Evolutionary conservation across 2,797 vertebrate genomes (phyloP).

Genomic region (Acanthornis magna): DNA sequence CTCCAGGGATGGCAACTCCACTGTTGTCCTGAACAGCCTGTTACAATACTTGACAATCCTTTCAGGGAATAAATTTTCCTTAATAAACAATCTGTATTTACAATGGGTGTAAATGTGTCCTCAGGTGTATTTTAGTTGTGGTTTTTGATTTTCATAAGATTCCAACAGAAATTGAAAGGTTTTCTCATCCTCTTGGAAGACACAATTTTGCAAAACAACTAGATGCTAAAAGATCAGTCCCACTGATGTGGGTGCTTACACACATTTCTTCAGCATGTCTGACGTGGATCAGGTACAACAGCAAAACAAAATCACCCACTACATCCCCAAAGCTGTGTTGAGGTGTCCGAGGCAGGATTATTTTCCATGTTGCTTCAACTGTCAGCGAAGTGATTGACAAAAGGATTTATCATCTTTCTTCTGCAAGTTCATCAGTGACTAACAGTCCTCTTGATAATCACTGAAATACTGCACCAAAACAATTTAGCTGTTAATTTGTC

Average conservation of each 20-base stretch:
- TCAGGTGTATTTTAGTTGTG: background rate
- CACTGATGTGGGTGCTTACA: fast-evolving
- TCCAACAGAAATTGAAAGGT: background rate
- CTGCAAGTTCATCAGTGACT: background rate
- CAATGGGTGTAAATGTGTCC: background rate
- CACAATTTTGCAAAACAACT: background rate
- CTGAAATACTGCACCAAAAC: constrained; percentile 39
- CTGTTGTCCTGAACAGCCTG: background rate
- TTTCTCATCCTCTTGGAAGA: background rate
- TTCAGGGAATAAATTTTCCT: background rate
- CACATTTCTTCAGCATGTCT: background rate
- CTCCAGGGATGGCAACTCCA: background rate
- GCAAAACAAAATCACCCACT: background rate
- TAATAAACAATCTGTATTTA: background rate
- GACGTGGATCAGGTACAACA: background rate
- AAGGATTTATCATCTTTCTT: background rate
- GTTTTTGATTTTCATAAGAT: background rate
- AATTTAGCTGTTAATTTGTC: constrained; percentile 49
- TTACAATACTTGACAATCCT: background rate
- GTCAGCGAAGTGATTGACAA: background rate
- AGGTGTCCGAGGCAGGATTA: background rate
- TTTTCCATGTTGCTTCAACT: background rate
- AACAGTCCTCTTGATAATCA: background rate
- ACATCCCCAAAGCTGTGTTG: background rate
- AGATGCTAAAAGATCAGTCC: background rate